Evolutionary conservation across 2,888 invertebrate species (phyloP), one percentile per base, ranked within the genome.

Genomic region (Patella caerulea): DNA sequence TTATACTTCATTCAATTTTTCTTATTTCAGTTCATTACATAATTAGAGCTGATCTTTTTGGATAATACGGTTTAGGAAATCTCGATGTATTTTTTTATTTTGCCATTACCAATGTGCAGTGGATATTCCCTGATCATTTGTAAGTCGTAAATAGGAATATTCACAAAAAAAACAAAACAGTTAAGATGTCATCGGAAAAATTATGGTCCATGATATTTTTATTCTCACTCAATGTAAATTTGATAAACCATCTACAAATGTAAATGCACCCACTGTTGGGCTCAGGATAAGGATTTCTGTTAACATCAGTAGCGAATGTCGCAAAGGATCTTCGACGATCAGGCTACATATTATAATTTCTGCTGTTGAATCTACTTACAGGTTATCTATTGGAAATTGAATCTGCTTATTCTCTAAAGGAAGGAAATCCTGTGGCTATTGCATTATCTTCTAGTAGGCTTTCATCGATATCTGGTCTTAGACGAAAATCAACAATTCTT

Each of bases 21-120:
- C 2, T n/a, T 73, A 69, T 45, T 74, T 53, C 24, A 24, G 24
- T 54, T 78, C 74, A 71, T 72, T 52, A 15, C 53, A n/a, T 15
- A 74, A 19, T 7, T 14, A 11, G 12, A n/a, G 55, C 71, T 59
- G 14, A 81, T 56, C 19, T 77, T 76, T 9, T 75, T 72, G 12
- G 78, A 71, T 17, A 75, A 9, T 19, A 75, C n/a, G 11, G 82
- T 77, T 29, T 80, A 82, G 15, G 80, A 65, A 2, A 75, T 80
- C 2, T 77, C 52, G 15, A 79, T 71, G 65, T 78, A 72, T 7
- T 74, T 53, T 56, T 81, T 7, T 74, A 34, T 56, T 81, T 81
- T 14, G 73, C 78, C 69, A 76, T 72, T 12, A 78, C 76, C 15
- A 75, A 75, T 9, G 71, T 54, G 15, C 29, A 17, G n/a, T 71